phyloP scores from a whole-genome alignment of 2,888 invertebrate species.

The Panorpa germanica region DNA sequence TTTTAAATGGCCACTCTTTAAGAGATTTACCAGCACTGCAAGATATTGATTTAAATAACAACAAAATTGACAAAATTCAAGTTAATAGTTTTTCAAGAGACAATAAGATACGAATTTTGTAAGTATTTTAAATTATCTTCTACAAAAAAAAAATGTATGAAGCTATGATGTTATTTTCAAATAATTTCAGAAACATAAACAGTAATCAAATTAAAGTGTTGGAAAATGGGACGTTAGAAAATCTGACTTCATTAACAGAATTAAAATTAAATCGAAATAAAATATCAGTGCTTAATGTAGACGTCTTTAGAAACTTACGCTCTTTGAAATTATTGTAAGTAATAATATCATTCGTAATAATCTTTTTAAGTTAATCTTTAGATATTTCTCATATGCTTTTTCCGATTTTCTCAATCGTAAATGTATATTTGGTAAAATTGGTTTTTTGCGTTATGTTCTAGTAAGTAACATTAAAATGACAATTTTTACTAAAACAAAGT shows the following conservation, averaged over 20 bases:
- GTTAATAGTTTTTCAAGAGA: conserved; percentile 36
- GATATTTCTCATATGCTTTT: conserved; percentile 7
- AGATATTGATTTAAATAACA: conserved; percentile 41
- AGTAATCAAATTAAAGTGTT: conserved; percentile 54
- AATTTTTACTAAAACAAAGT: too few species aligned
- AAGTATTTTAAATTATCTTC: conserved; percentile 17
- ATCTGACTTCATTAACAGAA: conserved; percentile 47
- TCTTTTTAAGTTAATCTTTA: conserved; percentile 3
- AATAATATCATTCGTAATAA: conserved; percentile 2
- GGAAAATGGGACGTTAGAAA: conserved; percentile 50
- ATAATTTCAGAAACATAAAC: conserved; percentile 38
- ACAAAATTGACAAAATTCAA: conserved; percentile 35
- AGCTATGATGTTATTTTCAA: conserved; percentile 8
- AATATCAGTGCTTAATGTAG: conserved; percentile 46
- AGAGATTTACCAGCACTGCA: conserved; percentile 30
- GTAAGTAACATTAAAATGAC: too few species aligned
- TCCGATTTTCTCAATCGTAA: conserved; percentile 5
- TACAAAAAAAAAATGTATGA: conserved; percentile 7
- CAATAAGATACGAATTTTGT: conserved; percentile 29
- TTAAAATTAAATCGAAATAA: conserved; percentile 68
- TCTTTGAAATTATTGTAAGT: conserved; percentile 54
- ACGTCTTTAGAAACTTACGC: conserved; percentile 48
- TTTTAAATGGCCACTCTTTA: conserved; percentile 26
- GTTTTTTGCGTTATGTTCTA: too few species aligned
- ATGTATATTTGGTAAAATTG: too few species aligned